Base-by-base conservation (phyloP, 2,888 invertebrate genomes). In the Eupithecia exiguata region DNA sequence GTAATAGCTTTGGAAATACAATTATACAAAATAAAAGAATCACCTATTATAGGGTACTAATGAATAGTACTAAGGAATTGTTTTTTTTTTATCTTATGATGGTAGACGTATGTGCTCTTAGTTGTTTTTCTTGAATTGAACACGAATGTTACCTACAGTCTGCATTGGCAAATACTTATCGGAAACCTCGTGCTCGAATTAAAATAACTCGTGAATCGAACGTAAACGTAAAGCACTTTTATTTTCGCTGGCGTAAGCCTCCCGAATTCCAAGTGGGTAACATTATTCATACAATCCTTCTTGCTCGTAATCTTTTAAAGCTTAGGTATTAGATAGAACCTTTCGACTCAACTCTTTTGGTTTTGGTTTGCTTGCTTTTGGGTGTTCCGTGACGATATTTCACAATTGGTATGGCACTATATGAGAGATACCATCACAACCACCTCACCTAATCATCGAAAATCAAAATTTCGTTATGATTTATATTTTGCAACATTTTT, bases 281-380 rank as follows among this genome's bases (percentile, higher is more conserved):
- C 72, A 75, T 75, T 75, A 75, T 75, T 75, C 72, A 75, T 75
- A 75, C 68, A 75, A 75, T 75, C 75, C 74, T 49, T 43, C 74
- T 66, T 62, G 53, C 46, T 69, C 58, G 72, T 75, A 70, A 72
- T 75, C 75, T 72, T 63, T 70, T 72, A 75, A 71, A 69, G 61
- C 69, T 46, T 36, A 67, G 61, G 74, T 71, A 63, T 36, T 43
- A 36, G 70, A 62, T 62, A 18, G 30, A 35, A 62, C 62, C 62
- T 62, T 30, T 62, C 35, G 35, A 35, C 62, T 62, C 6, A 62
- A 62, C 62, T 62, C 62, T 62, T 62, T 25, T 25, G 18, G 30
- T 14, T 16, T 61, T 30, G 30, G 62, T 35, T 62, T 62, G 7
- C 35, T 62, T 62, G 61, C 61, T 61, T 30, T 61, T 25, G 35